Evolutionary conservation across 2,888 invertebrate species (phyloP), one percentile per base, ranked within the genome.

Genomic region (Gari tellinella): DNA sequence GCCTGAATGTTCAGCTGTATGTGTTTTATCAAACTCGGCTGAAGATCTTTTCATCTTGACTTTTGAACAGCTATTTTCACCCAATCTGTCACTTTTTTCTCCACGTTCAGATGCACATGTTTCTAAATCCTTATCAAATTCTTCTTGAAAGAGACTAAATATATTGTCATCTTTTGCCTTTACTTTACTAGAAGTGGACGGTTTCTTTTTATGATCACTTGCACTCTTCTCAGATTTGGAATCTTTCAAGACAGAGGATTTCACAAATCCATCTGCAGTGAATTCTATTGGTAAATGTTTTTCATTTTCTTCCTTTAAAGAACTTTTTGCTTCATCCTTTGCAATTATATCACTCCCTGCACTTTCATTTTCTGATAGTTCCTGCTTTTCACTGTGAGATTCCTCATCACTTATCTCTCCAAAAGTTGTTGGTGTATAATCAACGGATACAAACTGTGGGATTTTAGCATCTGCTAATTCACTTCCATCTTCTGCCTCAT

Each of bases 361-460:
- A 66, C 77, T 70, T 31, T 63, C 73, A 49, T 70, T 72, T 23
- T 74, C 72, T 38, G 62, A 69, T 38, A 70, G 67, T 26, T 65
- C 64, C 8, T 68, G 66, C 37, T 70, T 56, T 21, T 70, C 66
- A 51, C 70, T 67, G 17, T 45, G 17, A 21, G 69, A 61, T 15
- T 77, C 83, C 12, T 81, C 82, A 48, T 85, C 83, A 80, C 82
- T 83, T 52, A 77, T 80, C 23, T 72, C 65, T 14, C 69, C 74
- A 17, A 82, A 79, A 51, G 67, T 51, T 31, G 72, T 45, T 25
- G 75, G 79, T 19, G 68, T 79, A 19, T 79, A 69, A 46, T 75
- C 72, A 19, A 75, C 75, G 21, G 75, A 75, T 7, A 72, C 72
- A 69, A 72, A 79, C 38, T 72, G 69, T 14, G 75, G 75, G 51